These are phyloP conservation scores for Sebastiscus albofasciatus DNA, from an alignment of 2,797 vertebrate genomes.

Conservation along the genomic window DNA sequence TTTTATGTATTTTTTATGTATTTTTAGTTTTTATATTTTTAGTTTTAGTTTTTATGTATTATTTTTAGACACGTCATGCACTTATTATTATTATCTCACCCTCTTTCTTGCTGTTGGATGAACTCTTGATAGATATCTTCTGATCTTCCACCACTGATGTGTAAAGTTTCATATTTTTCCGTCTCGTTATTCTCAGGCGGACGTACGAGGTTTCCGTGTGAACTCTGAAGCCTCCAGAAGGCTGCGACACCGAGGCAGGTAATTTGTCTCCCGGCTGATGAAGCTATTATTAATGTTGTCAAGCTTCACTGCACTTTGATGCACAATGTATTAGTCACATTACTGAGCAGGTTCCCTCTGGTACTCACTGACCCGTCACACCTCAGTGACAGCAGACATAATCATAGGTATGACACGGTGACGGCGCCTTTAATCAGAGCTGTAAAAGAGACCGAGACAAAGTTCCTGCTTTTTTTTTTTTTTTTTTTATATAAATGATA, in stretches of 20 bases:
- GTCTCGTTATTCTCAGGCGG: conserved; percentile 11
- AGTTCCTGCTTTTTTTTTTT: neutral
- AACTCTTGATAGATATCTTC: neutral
- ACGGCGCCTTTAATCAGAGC: conserved; percentile 66
- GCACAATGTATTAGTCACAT: conserved; percentile 53
- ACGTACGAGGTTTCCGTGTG: neutral
- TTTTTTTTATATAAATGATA: conserved; percentile 33
- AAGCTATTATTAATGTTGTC: conserved; percentile 68
- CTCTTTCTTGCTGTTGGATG: neutral
- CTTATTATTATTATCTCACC: neutral
- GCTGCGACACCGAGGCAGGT: conserved; percentile 11
- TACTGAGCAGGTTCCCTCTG: conserved; percentile 46
- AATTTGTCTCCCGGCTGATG: conserved; percentile 29
- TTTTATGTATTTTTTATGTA: too few relatives aligned
- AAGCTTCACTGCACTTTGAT: conserved; percentile 44
- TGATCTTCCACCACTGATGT: neutral
- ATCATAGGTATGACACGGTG: conserved; percentile 65
- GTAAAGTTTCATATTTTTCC: neutral
- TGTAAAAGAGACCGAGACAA: conserved; percentile 48
- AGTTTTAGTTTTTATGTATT: too few relatives aligned
- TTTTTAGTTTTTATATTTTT: too few relatives aligned
- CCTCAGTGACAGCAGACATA: conserved; percentile 53
- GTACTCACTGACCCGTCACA: conserved; percentile 53
- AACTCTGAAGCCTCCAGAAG: neutral
- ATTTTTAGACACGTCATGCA: too few relatives aligned